Evolutionary conservation across 2,113 vertebrate species (phyloP), one percentile per base, ranked within the genome.

Genomic region (Halcyon senegalensis): DNA sequence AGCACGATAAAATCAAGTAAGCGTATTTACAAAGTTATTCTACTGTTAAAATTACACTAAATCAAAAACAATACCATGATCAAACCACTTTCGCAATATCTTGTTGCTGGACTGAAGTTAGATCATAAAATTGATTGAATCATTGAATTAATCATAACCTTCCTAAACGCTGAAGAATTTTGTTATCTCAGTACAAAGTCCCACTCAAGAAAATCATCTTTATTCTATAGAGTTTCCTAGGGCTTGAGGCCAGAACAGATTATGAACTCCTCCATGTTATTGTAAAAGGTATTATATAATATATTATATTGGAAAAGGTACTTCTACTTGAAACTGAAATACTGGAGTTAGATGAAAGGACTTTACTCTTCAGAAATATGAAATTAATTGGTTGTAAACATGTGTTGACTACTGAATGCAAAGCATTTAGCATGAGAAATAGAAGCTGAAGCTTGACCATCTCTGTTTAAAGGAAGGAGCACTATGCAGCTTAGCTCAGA

Each of bases 211-310:
- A 53, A 53, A 46, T 59, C 20, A 58, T 19, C 31, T 81, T 50
- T 46, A 20, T 77, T 84, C 18, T 68, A 2, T 4, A 50, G 30
- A 50, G 4, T 77, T 77, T 46, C 16, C 25, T 77, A 37, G 19
- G 15, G 50, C 24, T 18, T 53, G 41, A 77, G 16, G 21, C 43
- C 63, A 59, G 67, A 63, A 72, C 30, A 81, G 41, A 64, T 68
- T 0, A 51, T 60, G 0, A 70, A 48, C 33, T 79, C 16, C n/a
- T 63, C 39, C 1, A 0, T 69, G 27, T 23, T 81, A 11, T 66
- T 51, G 2, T 24, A 76, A 60, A 19, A 58, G 7, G 10, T 80
- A 24, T 77, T 64, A 19, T 33, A 11, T 70, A 46, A 43, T 43
- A 43, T 43, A 43, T 77, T 64, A 19, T 33, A 11, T 70, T 51